Evolutionary conservation across 1,140 invertebrate species (phyloP), one percentile per base, ranked within the genome.

Genomic region (Anadara kagoshimensis): DNA sequence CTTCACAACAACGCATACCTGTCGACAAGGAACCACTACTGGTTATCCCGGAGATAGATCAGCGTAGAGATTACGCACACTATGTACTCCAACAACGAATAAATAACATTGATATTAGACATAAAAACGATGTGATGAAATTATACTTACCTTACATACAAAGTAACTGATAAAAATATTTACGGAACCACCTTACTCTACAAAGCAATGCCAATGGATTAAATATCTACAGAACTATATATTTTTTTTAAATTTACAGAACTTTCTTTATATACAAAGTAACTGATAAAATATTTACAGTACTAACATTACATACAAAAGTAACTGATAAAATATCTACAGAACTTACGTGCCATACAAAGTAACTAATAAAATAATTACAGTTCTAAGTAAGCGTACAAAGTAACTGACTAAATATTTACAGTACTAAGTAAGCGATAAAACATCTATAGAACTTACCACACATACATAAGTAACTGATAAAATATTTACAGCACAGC

Each of bases 61-160:
- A 85, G 54, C 72, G 80, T 26, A 64, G 85, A 58, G 83, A 85
- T 44, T 81, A 86, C 62, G 82, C 83, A n/a, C 79, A 84, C 24
- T 83, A 68, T 53, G 64, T 86, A 0, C 58, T 83, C 22, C 75
- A 85, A 18, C 79, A 84, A 43, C 71, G 85, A 58, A 44, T 84
- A 0, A 69, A 74, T n/a, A 76, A 82, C 47, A 79, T 86, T 56
- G 74, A 69, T 29, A 45, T 72, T 0, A 69, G 78, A 72, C 78
- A 81, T 41, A 80, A 76, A 57, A 78, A 81, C 54, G 75, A 81
- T 41, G 69, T 83, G 16, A 78, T 82, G 68, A 84, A 86, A 65
- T 44, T 85, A 12, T 86, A 83, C 58, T 61, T 86, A 44, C 85
- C 85, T 1, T 83, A 85, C 43, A 75, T 85, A 59, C 73, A 75